Evolutionary conservation across 2,797 vertebrate genomes (phyloP), one percentile per base, ranked within the genome.

Genomic region (Micromesistius poutassou): DNA sequence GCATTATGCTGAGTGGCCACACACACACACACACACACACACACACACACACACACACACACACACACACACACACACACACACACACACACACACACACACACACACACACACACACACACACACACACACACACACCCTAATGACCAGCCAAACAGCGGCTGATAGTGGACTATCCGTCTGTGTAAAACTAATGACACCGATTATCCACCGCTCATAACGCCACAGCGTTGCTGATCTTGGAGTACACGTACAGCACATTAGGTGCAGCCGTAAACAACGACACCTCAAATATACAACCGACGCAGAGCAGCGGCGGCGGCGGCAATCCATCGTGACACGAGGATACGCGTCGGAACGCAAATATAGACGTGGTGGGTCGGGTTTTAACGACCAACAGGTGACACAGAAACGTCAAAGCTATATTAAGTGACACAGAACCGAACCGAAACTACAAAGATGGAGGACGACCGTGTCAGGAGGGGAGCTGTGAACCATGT

Each of bases 1-100:
- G 89, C 85, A 89, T 91, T 88, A 89, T 87, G 90, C 87, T 84
- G 90, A 91, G 83, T 87, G 83, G 81, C 86, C 86, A 22, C 46
- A 55, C 46, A 55, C 46, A 55, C 46, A 22, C 19, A 50, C 46
- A 22, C 46, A 50, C 46, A 22, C 46, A 50, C 46, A 22, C 46
- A 55, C 46, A 55, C 46, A 22, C 42, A 46, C 42, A 16, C 42
- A 46, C 42, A 16, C 42, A 46, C 42, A 46, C 42, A 16, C 42
- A 46, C 42, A 46, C 42, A 46, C 42, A 50, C 16, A 50, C 1
- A 50, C 16, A 50, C 6, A 50, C 2, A 50, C 46, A 16, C 42
- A 46, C 86, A 22, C 46, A 55, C 46, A 55, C 46, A 55, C 46
- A 22, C 19, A 50, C 46, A 22, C 46, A 50, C 46, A 22, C 46